A percentile compares a stretch with the other conserved stretches of the same genome.
Evolutionary conservation across 2,797 vertebrate species (phyloP).

Genomic region (Bradypodion ventrale): DNA sequence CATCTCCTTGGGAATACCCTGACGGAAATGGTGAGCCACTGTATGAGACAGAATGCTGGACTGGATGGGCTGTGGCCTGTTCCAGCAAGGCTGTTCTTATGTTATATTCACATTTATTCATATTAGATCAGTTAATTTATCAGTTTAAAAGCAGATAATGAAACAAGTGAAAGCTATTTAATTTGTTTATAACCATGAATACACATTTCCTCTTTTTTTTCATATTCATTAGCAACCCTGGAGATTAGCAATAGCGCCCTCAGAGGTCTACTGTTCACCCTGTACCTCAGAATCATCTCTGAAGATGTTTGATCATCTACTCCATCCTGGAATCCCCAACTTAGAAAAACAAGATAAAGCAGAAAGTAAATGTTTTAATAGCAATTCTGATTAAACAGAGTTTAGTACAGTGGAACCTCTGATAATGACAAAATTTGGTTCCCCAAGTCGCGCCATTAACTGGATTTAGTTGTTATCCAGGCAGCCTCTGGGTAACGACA

Average conservation of each 20-base stretch:
- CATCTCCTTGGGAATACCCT: too few relatives aligned
- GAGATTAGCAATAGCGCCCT: slow-evolving; percentile 21
- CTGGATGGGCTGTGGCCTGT: too few relatives aligned
- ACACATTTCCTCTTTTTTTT: not conserved
- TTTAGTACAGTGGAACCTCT: too few relatives aligned
- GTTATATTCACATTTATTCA: not conserved
- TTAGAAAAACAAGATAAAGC: slow-evolving; percentile 29
- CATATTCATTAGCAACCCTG: not conserved
- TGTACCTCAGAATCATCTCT: slow-evolving; percentile 20
- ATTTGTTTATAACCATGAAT: not conserved
- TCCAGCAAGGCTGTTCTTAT: too few relatives aligned
- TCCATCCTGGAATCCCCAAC: not conserved
- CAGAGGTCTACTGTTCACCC: slow-evolving; percentile 21
- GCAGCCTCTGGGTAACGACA: too few relatives aligned
- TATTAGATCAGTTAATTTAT: not conserved
- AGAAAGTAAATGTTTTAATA: slow-evolving; percentile 12
- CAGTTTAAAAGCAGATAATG: not conserved
- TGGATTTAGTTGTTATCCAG: too few relatives aligned
- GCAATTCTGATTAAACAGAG: not conserved
- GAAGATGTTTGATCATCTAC: slow-evolving; percentile 20
- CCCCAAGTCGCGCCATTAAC: too few relatives aligned
- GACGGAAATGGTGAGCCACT: too few relatives aligned
- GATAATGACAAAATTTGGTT: too few relatives aligned
- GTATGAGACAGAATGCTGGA: too few relatives aligned
- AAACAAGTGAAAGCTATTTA: not conserved